Evolutionary conservation across 2,888 invertebrate genomes (phyloP), one percentile per base, ranked within the genome.

Genomic region (Drosophila atroscutellata): DNA sequence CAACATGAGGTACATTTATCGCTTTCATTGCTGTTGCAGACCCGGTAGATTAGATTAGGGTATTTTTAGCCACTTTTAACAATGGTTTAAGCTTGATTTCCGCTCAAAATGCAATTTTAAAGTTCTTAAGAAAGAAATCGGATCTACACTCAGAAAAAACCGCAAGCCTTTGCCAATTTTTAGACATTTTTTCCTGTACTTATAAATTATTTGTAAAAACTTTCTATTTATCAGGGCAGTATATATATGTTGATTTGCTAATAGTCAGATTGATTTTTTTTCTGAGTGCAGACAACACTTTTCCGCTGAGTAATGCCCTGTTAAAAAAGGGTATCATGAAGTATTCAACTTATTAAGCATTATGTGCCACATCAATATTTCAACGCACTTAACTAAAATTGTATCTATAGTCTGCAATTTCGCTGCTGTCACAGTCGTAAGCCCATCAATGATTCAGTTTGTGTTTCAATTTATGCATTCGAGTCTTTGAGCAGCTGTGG

Each of bases 401-500:
- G 34, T 45, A 28, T 32, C 39, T 52, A 3, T 30, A 47, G 30
- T 26, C 13, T 20, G 37, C 45, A 26, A 45, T 49, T 28, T 37
- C 26, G 26, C 11, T 18, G 36, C 20, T 37, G 34, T 32, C 47
- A 47, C 60, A 39, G 2, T 13, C 34, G 32, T 70, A 82, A 80
- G 76, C 72, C 83, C 72, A 82, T 87, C 67, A 83, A 72, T 58
- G 74, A 62, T 85, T 64, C 69, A 50, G 69, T 61, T 72, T 67
- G 58, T 37, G 57, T 15, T 34, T 56, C 50, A 20, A 18, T 56
- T 42, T 6, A 13, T 13, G 49, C 50, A 52, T 45, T 42, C 37
- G 15, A 5, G 39, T 36, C 62, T 56, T 45, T 45, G 28, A 24
- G 15, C 51, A 52, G 42, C 60, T 63, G 28, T 39, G 26, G 36